phyloP scores from a whole-genome alignment of 2,797 vertebrate species.

The Megaceryle alcyon region DNA sequence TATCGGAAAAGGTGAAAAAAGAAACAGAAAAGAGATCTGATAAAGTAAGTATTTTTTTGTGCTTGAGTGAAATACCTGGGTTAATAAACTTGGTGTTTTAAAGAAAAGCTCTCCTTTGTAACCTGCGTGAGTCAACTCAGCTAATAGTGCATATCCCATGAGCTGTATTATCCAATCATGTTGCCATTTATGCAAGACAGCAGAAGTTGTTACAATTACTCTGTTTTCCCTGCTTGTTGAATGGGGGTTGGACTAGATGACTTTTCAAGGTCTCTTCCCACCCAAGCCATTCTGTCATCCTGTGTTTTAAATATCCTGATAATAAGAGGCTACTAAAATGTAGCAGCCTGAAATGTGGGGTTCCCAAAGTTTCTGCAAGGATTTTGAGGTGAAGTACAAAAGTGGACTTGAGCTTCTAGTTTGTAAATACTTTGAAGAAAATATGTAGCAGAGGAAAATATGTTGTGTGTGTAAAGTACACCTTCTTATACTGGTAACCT shows the following conservation, averaged over 20 bases:
- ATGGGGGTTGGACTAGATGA: not conserved
- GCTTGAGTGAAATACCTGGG: not conserved
- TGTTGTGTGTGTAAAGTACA: not conserved
- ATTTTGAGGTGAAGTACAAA: not conserved
- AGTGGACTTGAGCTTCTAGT: not conserved
- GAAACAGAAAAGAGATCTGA: constrained; percentile 91
- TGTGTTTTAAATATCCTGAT: not conserved
- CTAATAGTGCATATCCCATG: not conserved
- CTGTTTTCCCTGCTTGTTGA: not conserved
- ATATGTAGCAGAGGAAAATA: not conserved
- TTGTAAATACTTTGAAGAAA: not conserved
- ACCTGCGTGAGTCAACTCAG: not conserved
- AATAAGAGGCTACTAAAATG: not conserved
- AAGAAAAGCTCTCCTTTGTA: not conserved
- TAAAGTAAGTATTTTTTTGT: constrained; percentile 82
- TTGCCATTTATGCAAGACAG: not conserved
- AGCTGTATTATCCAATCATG: not conserved
- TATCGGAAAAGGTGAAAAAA: constrained; percentile 92
- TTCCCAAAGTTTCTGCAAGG: not conserved
- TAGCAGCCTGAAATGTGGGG: not conserved
- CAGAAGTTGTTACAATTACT: not conserved
- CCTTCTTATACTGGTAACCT: not conserved
- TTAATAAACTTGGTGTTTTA: not conserved
- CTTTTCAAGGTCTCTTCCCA: not conserved
- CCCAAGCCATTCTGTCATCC: not conserved